These are phyloP conservation scores for Ia io DNA, from an alignment of 2,113 vertebrate genomes.

Conservation along the genomic window DNA sequence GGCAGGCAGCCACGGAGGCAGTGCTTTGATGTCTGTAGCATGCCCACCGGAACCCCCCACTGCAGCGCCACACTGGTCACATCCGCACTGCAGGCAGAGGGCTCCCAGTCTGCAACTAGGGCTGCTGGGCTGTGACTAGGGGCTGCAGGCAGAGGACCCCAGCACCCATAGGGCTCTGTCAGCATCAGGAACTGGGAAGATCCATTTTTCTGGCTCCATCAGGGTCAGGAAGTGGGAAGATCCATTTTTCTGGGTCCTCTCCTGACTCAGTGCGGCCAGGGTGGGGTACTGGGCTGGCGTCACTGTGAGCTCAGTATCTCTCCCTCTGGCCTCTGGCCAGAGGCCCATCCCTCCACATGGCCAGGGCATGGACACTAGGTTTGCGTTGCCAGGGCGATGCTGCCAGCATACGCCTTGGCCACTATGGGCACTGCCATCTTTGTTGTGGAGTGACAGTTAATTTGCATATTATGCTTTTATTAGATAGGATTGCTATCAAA, in stretches of 20 bases:
- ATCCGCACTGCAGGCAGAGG: background rate
- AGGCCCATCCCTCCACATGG: too few relatives aligned
- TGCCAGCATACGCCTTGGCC: accelerated
- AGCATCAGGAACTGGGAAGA: accelerated
- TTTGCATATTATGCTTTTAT: too few relatives aligned
- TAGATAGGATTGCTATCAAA: background rate
- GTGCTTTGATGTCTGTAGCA: background rate
- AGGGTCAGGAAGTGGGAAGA: too few relatives aligned
- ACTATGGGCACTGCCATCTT: too few relatives aligned
- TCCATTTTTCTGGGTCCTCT: background rate
- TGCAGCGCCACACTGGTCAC: conserved; percentile 19
- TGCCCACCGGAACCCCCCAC: background rate
- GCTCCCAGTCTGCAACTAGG: background rate
- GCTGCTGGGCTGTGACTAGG: accelerated
- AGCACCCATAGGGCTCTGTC: accelerated
- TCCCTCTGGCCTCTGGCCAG: too few relatives aligned
- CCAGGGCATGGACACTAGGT: too few relatives aligned
- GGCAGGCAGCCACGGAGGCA: conserved; percentile 4
- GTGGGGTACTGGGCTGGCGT: too few relatives aligned
- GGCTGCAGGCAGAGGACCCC: accelerated
- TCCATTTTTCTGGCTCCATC: background rate
- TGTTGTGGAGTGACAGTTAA: too few relatives aligned
- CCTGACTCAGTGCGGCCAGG: too few relatives aligned
- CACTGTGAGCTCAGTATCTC: too few relatives aligned
- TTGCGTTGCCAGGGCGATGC: accelerated